phyloP scores from a whole-genome alignment of 2,888 invertebrate genomes.

The Cyaniris semiargus region DNA sequence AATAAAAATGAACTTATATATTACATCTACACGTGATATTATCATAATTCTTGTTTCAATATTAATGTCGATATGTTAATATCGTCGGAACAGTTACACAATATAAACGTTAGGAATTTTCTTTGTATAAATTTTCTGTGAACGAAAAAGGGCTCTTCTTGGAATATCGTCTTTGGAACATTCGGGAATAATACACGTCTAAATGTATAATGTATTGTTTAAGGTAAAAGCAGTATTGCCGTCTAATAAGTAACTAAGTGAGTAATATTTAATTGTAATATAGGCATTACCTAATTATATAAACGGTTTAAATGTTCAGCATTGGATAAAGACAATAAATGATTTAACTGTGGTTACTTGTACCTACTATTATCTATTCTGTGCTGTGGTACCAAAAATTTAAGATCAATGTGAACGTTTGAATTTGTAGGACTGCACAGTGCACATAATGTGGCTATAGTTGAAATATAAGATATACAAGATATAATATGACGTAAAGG shows the following conservation, averaged over 20 bases:
- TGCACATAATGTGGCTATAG: no score
- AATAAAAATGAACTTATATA: not conserved
- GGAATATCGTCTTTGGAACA: not conserved
- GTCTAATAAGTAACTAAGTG: not conserved
- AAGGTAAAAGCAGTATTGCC: not conserved
- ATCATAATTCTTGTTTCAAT: constrained; percentile 1
- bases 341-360: no score
- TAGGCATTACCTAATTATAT: not conserved
- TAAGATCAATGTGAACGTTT: no score
- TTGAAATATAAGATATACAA: no score
- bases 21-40: not conserved
- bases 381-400: no score
- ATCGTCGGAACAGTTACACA: not conserved
- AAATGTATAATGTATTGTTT: not conserved
- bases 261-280: not conserved
- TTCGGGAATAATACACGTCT: not conserved
- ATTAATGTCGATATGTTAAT: constrained; percentile 21
- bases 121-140: constrained; percentile 11
- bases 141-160: constrained; percentile 4
- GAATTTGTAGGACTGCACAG: no score
- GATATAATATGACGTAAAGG: no score
- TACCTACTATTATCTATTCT: no score
- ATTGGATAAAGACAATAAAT: no score
- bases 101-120: constrained; percentile 3
- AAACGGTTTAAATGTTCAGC: not conserved